phyloP scores from a whole-genome alignment of 2,888 invertebrate species.

The Nezara viridula region DNA sequence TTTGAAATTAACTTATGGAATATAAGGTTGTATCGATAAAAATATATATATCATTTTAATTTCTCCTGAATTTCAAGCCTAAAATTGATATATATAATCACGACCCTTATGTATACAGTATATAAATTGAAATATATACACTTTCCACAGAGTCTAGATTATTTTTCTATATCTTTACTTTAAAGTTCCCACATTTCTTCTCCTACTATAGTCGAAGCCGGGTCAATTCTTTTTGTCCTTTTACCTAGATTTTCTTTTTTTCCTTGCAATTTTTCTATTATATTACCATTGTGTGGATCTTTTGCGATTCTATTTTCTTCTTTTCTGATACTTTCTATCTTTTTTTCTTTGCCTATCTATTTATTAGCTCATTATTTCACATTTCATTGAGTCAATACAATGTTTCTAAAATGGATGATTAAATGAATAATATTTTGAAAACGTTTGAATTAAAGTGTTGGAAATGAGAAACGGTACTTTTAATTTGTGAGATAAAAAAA shows the following conservation, averaged over 20 bases:
- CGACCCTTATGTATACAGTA: too few relatives aligned
- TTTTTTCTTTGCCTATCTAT: neutral
- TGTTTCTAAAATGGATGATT: neutral
- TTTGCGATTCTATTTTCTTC: neutral
- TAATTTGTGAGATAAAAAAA: too few relatives aligned
- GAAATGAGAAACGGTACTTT: too few relatives aligned
- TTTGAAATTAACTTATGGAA: neutral
- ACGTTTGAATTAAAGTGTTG: too few relatives aligned
- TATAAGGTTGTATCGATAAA: too few relatives aligned
- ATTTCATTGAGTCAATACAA: neutral
- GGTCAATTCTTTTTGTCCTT: neutral
- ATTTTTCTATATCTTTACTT: neutral
- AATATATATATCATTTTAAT: too few relatives aligned
- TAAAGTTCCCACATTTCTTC: neutral
- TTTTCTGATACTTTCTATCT: neutral
- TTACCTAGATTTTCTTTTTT: neutral
- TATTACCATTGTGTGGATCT: neutral
- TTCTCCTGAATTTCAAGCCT: too few relatives aligned
- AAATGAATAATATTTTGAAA: neutral
- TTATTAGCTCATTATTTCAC: neutral
- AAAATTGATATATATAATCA: too few relatives aligned
- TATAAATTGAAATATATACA: neutral
- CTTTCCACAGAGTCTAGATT: neutral
- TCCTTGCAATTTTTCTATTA: neutral
- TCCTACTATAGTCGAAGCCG: neutral